Conservation (phyloP, 2,113 vertebrate species). For the Cyanoramphus novaezelandiae region DNA sequence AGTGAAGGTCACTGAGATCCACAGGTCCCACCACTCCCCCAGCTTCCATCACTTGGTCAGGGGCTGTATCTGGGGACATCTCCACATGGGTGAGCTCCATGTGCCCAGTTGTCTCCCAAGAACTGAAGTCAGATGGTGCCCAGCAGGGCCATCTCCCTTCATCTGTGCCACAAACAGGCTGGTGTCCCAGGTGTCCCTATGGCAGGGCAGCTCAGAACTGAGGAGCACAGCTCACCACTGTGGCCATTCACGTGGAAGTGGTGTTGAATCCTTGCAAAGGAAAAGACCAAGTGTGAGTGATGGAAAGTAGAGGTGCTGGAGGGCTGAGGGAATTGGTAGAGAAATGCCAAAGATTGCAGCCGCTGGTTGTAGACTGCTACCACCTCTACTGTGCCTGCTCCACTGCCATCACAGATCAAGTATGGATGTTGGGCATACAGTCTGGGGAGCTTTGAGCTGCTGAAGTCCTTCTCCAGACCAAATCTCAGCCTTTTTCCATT, state of each 20-base stretch:
- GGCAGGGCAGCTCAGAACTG: background rate
- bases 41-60: background rate
- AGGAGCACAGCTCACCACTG: background rate
- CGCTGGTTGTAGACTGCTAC: background rate
- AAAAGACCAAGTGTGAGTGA: background rate
- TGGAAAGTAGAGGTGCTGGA: background rate
- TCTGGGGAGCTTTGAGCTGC: background rate
- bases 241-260: accelerated
- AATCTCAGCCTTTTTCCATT: background rate
- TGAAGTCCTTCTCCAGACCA: background rate
- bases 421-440: background rate
- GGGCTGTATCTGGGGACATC: too few species aligned
- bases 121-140: too few species aligned
- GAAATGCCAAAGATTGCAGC: background rate
- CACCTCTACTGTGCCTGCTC: background rate
- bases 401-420: background rate
- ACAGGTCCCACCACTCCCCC: background rate
- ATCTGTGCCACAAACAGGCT: background rate
- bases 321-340: background rate
- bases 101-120: too few species aligned
- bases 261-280: background rate
- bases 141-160: too few species aligned
- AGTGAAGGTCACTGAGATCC: constrained; percentile 52
- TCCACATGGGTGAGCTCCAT: too few species aligned
- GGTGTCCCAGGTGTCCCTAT: accelerated